Evolutionary conservation across 2,113 vertebrate genomes (phyloP), one percentile per base, ranked within the genome.

Genomic region (Corvus hawaiiensis): DNA sequence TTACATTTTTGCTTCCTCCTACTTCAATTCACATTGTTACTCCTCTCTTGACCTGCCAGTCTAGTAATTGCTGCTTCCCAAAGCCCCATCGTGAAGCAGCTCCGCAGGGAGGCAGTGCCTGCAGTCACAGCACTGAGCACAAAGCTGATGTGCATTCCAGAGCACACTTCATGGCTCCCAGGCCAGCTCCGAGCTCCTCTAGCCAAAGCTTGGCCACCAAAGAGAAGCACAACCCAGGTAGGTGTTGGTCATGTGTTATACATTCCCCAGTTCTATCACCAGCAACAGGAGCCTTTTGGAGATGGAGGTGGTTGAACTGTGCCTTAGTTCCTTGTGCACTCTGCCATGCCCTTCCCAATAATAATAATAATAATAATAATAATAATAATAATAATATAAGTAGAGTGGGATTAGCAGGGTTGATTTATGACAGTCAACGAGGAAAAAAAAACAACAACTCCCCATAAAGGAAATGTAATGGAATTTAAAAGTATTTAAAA

Each of bases 11-110:
- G 56, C 44, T 90, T 88, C 79, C 66, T 88, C 19, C 71, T 62
- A 15, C 9, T 4, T 44, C 5, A 7, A 11, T 49, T 87, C 54
- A 61, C 0, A 0, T 27, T 66, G 18, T n/a, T 67, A 54, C 39
- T 76, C 7, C n/a, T 19, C 7, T 54, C 16, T 63, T 82, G 51
- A 37, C 21, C n/a, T 51, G 17, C 24, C 35, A 69, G 46, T 51
- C 41, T 58, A 41, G 26, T 52, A 52, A 30, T 21, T 55, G 58
- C 56, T 66, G 51, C 44, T 79, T 72, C 75, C 48, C 46, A 55
- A 66, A 85, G 66, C 10, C 12, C 30, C 14, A 17, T 1, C 20
- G 9, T 2, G 18, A 52, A 69, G 44, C 59, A 66, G 37, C 14
- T 78, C n/a, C 56, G 16, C 10, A 27, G 14, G 32, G 51, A 74